Evolutionary conservation across 2,888 invertebrate species (phyloP).

Genomic region (Cryptocheilus praepositus): DNA sequence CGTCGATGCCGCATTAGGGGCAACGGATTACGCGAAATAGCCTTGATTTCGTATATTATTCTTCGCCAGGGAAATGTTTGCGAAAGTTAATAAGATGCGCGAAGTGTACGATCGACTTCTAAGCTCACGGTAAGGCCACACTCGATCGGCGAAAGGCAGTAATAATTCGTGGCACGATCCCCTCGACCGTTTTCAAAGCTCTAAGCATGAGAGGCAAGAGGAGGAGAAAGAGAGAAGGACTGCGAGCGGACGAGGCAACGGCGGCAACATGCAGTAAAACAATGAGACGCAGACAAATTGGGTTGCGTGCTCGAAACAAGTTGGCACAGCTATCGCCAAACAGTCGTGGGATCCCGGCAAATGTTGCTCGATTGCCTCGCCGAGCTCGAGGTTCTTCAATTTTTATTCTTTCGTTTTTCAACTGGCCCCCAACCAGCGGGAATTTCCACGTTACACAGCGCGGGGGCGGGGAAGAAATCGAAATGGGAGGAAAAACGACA

Average conservation of each 20-base stretch:
- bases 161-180: slow-evolving; percentile 45
- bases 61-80: neutral
- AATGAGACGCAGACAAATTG: slow-evolving; percentile 74
- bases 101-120: neutral
- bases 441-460: neutral
- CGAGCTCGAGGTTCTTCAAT: slow-evolving; percentile 42
- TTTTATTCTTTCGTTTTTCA: neutral
- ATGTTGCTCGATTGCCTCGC: slow-evolving; percentile 64
- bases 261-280: slow-evolving; percentile 56
- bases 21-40: no score
- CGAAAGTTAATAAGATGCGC: neutral
- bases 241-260: slow-evolving; percentile 21
- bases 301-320: slow-evolving; percentile 73
- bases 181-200: slow-evolving; percentile 26
- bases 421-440: neutral
- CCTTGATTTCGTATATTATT: neutral
- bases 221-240: neutral
- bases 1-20: no score
- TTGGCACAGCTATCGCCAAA: slow-evolving; percentile 75
- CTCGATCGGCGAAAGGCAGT: slow-evolving; percentile 42
- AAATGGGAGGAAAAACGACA: neutral
- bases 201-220: neutral
- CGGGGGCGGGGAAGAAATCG: neutral
- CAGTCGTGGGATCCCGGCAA: slow-evolving; percentile 72
- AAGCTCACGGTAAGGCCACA: slow-evolving; percentile 11